Percentiles rank a stretch among this genome's conserved stretches.
These are phyloP conservation scores for Dasyornis broadbenti DNA, from an alignment of 2,113 vertebrate species.

Conservation along the genomic window DNA sequence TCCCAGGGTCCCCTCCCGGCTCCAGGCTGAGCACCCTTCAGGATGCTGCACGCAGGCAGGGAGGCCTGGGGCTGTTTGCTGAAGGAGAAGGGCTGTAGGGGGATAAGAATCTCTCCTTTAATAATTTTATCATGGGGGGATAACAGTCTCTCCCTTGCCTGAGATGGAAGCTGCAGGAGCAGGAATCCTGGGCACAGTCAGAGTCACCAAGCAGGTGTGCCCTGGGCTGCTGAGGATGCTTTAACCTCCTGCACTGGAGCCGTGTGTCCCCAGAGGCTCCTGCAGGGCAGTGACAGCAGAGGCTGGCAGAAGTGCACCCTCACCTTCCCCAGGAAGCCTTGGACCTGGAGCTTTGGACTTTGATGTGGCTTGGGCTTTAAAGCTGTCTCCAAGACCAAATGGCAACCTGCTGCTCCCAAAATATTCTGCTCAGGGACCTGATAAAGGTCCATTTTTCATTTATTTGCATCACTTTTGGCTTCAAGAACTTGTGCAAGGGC, in stretches of 20 bases:
- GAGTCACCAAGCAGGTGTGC: not conserved
- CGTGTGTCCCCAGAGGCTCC: not conserved
- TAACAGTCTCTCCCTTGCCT: not conserved
- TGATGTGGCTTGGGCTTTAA: not conserved
- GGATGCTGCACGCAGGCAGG: rapidly evolving
- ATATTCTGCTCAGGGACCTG: no score
- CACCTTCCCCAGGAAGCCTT: not conserved
- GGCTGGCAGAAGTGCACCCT: not conserved
- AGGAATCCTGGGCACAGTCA: not conserved
- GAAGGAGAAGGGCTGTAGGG: not conserved
- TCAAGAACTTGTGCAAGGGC: not conserved
- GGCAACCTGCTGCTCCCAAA: not conserved
- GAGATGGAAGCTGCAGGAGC: not conserved
- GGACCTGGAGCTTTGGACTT: not conserved
- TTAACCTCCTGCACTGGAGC: not conserved
- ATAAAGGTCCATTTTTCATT: not conserved
- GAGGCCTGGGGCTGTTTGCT: not conserved
- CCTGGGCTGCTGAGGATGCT: not conserved
- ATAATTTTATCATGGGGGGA: not conserved
- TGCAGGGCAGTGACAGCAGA: not conserved
- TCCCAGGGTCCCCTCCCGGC: not conserved
- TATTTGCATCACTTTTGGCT: not conserved
- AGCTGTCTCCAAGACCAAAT: not conserved
- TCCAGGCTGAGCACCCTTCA: rapidly evolving
- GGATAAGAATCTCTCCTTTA: not conserved